Base-by-base conservation (phyloP, 2,888 invertebrate species). In the Congeria kusceri region DNA sequence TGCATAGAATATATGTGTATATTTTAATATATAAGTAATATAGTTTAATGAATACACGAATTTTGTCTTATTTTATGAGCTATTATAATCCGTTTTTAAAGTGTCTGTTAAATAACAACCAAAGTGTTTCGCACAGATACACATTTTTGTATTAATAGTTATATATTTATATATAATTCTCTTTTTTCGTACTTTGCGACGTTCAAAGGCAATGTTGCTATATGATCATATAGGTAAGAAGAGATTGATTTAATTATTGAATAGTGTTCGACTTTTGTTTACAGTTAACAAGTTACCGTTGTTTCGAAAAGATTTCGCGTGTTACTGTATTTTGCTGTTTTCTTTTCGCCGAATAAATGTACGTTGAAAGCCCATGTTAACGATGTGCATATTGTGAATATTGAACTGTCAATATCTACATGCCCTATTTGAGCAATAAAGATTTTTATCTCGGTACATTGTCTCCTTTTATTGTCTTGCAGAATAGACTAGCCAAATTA, bases 361-460 rank as follows among this genome's bases (percentile, higher is more conserved):
- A 65, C 23, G 29, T 53, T 53, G 25, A 53, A 53, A 53, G 25
- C 13, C 25, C 53, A 53, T 53, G 53, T 53, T 53, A 53, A 39
- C 53, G 20, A 53, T 53, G 13, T 53, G 53, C 20, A 53, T 23
- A 56, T 63, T 32, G 44, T 70, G 20, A 56, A 11, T 18, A 28
- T 53, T 64, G 64, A 64, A 44, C 56, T 69, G 66, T 71, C 67
- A 58, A 66, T 66, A 58, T 67, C 61, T 23, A 64, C 62, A 71
- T 61, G 71, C 67, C 77, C 62, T 71, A 71, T 67, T 77, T 62
- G 71, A 71, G 62, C 59, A 77, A 76, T 67, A 67, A 77, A 77
- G 65, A 32, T 66, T 46, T 71, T 68, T 59, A 77, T 65, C 70
- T 49, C 64, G 53, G 53, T 53, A 53, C 5, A 53, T 53, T 53